Evolutionary conservation across 2,888 invertebrate genomes (phyloP).

Genomic region (Spisula solida): DNA sequence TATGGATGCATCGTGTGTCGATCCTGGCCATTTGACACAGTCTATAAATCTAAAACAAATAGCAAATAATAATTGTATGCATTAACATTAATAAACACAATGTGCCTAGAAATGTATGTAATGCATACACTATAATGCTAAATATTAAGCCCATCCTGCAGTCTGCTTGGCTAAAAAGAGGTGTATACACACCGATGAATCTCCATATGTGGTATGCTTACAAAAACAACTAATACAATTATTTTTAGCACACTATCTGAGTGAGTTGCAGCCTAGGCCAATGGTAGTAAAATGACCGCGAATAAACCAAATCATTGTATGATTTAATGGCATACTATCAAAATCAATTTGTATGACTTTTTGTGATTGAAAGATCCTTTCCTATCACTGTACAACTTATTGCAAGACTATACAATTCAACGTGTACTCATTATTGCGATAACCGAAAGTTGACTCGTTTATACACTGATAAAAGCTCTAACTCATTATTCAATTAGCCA

Average conservation of each 20-base stretch:
- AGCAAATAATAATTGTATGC: neutral
- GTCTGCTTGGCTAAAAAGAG: neutral
- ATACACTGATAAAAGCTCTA: neutral
- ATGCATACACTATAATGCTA: too few relatives aligned
- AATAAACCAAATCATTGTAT: neutral
- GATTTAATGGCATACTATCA: neutral
- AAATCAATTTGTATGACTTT: neutral
- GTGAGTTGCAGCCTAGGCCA: neutral
- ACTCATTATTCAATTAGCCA: neutral
- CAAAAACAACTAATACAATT: too few relatives aligned
- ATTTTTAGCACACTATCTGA: too few relatives aligned
- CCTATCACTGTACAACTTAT: too few relatives aligned
- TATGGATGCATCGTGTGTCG: slow-evolving; percentile 26
- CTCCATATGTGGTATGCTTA: neutral
- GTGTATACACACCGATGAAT: neutral
- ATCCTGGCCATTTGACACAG: slow-evolving; percentile 14
- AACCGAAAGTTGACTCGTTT: too few relatives aligned
- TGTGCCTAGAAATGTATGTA: too few relatives aligned
- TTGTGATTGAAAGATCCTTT: neutral
- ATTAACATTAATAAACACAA: neutral
- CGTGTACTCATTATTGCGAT: too few relatives aligned
- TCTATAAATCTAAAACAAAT: slow-evolving; percentile 9
- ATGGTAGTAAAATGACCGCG: neutral
- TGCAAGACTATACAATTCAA: too few relatives aligned
- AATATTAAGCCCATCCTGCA: too few relatives aligned